Conservation (phyloP, 2,113 vertebrate species). For the Eptatretus burgeri region DNA sequence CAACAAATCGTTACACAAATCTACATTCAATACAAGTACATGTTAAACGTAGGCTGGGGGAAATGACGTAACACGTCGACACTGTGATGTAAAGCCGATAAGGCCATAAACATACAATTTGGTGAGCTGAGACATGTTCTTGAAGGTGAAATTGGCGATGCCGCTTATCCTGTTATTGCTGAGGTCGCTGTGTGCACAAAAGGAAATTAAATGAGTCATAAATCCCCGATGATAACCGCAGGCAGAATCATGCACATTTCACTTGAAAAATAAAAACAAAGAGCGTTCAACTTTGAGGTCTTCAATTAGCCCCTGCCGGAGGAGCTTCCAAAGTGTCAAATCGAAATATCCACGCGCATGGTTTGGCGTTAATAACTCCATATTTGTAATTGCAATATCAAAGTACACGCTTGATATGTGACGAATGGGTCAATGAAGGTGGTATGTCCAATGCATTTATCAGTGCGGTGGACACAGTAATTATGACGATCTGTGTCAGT, state of each 20-base stretch:
- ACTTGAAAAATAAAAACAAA: neutral
- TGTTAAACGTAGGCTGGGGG: too few relatives aligned
- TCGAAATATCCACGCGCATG: neutral
- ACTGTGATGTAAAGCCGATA: too few relatives aligned
- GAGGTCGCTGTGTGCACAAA: slow-evolving; percentile 34
- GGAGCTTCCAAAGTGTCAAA: neutral
- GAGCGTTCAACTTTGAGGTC: neutral
- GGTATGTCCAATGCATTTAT: too few relatives aligned
- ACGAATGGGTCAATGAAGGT: too few relatives aligned
- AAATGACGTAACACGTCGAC: too few relatives aligned
- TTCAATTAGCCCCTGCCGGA: neutral
- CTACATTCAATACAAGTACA: too few relatives aligned
- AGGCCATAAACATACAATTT: slow-evolving; percentile 26
- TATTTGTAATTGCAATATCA: neutral
- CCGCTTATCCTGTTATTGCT: slow-evolving; percentile 90
- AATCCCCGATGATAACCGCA: neutral
- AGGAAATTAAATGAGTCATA: too few relatives aligned
- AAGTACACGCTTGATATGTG: too few relatives aligned
- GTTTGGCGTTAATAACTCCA: neutral
- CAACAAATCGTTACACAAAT: too few relatives aligned
- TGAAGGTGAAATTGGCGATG: slow-evolving; percentile 55
- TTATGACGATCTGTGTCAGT: too few relatives aligned
- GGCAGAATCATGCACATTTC: neutral
- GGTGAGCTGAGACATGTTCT: slow-evolving; percentile 69
- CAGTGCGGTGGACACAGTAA: too few relatives aligned